Evolutionary conservation across 1,140 invertebrate species (phyloP).

Genomic region (Drosophila oshimai): DNA sequence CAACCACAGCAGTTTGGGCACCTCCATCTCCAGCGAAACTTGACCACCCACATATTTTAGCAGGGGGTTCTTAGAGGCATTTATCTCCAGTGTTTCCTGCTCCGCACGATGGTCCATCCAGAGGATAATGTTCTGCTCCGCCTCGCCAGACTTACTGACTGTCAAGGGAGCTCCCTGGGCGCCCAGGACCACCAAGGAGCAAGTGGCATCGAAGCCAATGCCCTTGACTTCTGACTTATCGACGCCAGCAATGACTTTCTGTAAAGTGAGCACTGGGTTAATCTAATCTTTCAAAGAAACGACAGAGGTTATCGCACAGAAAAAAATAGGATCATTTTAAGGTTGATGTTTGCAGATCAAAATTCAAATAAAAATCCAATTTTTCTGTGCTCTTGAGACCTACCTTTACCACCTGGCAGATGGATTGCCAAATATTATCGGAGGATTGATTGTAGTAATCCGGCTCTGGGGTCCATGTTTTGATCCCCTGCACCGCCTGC

Average conservation of each 20-base stretch:
- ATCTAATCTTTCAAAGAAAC: constrained; percentile 58
- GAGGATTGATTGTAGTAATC: constrained; percentile 97
- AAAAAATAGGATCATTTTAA: neutral
- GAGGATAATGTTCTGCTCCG: constrained; percentile 93
- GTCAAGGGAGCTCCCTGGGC: constrained; percentile 88
- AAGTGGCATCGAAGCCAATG: constrained; percentile 98
- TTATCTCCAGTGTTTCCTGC: constrained; percentile 92
- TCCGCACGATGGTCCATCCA: constrained; percentile 98
- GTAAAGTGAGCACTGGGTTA: constrained; percentile 44
- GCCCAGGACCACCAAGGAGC: constrained; percentile 94
- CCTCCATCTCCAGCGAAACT: constrained; percentile 97
- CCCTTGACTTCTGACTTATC: constrained; percentile 87
- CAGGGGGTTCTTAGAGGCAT: constrained; percentile 89
- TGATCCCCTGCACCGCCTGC: constrained; percentile 86
- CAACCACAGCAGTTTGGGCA: constrained; percentile 97
- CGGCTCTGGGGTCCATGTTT: constrained; percentile 90
- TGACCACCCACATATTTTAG: constrained; percentile 94
- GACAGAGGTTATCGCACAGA: constrained; percentile 9
- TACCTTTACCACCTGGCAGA: constrained; percentile 78
- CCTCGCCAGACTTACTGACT: constrained; percentile 88
- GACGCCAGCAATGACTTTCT: constrained; percentile 86
- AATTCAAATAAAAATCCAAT: neutral
- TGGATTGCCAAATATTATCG: constrained; percentile 92
- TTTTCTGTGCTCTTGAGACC: neutral
- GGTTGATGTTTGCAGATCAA: neutral